Base-by-base conservation (phyloP, 1,140 invertebrate genomes). In the Geopemphigus sp. region DNA sequence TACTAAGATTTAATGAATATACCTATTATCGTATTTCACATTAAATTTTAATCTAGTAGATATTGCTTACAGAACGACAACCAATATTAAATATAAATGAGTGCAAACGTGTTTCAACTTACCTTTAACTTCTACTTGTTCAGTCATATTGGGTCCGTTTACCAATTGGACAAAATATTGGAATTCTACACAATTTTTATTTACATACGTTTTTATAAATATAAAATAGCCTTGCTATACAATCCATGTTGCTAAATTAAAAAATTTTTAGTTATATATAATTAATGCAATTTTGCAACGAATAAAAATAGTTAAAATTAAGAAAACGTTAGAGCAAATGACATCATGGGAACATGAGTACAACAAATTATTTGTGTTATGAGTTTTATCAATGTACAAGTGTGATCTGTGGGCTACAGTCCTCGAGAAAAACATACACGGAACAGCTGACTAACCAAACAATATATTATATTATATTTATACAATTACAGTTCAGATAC, bases 101-200 rank as follows among this genome's bases (percentile, higher is more conserved):
- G 0, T n/a, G 19, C 15, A 66, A 17, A 39, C 32, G 8, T n/a
- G n/a, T 47, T 5, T 50, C 12, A 50, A 59, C 39, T 78, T 78
- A 78, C 74, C 74, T 47, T 78, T 78, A 61, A 78, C 74, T 63
- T 78, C 57, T 61, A 78, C 45, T 78, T 78, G 74, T 78, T 78
- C 74, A 47, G 74, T 78, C 74, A 78, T 78, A 14, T 70, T 72
- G 22, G 24, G 15, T 53, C 15, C 15, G 22, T 22, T 68, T 10
- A 50, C 12, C 19, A 26, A 70, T 5, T 54, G 11, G 15, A 54
- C 17, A 54, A 54, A 26, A 53, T 70, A 70, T n/a, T 3, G 19
- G 14, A 19, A 72, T 19, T 72, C 12, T 50, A 8, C 39, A 26
- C 1, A 53, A 70, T 70, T 47, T 15, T 24, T 68, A 54, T 29